phyloP scores from a whole-genome alignment of 2,113 vertebrate species.

The Ictalurus furcatus region DNA sequence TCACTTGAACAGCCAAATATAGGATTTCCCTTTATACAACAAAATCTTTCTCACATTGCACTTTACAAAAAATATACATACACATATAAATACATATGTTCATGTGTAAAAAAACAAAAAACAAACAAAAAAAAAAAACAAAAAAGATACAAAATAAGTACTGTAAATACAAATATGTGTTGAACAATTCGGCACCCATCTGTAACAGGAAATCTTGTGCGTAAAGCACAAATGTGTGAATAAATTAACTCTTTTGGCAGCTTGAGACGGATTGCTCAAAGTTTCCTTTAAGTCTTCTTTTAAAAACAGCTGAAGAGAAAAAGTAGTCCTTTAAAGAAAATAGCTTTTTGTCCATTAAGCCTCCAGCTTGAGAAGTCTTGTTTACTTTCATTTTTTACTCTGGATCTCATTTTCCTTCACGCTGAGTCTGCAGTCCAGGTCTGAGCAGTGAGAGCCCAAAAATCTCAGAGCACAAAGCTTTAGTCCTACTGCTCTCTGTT shows the following conservation, averaged over 20 bases:
- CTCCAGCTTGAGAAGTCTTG: conserved; percentile 53
- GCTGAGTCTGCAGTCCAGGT: conserved; percentile 65
- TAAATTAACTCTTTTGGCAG: conserved; percentile 62
- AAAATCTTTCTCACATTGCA: conserved; percentile 82
- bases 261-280: conserved; percentile 50
- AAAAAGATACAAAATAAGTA: conserved; percentile 42
- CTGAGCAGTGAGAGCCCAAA: conserved; percentile 6
- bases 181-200: conserved; percentile 53
- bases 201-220: conserved; percentile 23
- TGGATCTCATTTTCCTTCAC: conserved; percentile 37
- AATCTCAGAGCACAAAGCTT: not conserved
- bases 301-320: conserved; percentile 25
- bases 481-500: not conserved
- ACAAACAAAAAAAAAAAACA: not conserved
- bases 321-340: conserved; percentile 61
- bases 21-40: conserved; percentile 52
- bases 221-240: conserved; percentile 58
- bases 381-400: conserved; percentile 56
- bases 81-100: conserved; percentile 67
- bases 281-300: conserved; percentile 15
- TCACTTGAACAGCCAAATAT: conserved; percentile 58
- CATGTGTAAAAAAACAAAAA: conserved; percentile 40
- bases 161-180: conserved; percentile 55
- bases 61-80: conserved; percentile 75
- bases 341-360: conserved; percentile 55